Conservation (phyloP, 2,797 vertebrate genomes). For the Sebastes steindachneri region DNA sequence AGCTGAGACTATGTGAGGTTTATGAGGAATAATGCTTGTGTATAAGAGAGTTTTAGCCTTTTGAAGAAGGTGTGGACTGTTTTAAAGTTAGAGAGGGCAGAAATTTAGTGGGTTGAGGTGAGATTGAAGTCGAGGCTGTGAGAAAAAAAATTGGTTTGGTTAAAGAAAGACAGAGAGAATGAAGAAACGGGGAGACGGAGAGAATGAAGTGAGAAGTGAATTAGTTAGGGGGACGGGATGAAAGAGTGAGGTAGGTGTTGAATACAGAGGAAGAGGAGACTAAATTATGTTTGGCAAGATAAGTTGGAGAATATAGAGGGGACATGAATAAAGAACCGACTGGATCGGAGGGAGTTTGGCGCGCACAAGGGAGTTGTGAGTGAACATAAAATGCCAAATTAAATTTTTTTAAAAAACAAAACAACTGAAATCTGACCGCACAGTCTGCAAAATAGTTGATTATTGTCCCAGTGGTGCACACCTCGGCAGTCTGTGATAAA, state of each 20-base stretch:
- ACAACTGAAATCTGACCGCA: not conserved
- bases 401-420: not conserved
- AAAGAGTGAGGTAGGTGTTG: not conserved
- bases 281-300: not conserved
- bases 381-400: not conserved
- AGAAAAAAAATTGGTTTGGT: slow-evolving; percentile 5
- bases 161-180: not conserved
- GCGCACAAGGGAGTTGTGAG: not conserved
- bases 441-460: not conserved
- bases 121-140: not conserved
- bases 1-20: not conserved
- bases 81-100: not conserved
- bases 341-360: not conserved
- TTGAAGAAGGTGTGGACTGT: not conserved
- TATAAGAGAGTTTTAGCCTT: not conserved
- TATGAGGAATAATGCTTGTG: not conserved
- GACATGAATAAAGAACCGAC: not conserved
- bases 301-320: not conserved
- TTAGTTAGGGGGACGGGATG: not conserved
- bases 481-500: not conserved
- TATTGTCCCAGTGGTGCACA: not conserved
- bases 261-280: not conserved
- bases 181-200: not conserved
- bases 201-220: not conserved
- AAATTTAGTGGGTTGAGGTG: not conserved